Evolutionary conservation across 2,797 vertebrate genomes (phyloP).

Genomic region (Poeciliopsis turneri): DNA sequence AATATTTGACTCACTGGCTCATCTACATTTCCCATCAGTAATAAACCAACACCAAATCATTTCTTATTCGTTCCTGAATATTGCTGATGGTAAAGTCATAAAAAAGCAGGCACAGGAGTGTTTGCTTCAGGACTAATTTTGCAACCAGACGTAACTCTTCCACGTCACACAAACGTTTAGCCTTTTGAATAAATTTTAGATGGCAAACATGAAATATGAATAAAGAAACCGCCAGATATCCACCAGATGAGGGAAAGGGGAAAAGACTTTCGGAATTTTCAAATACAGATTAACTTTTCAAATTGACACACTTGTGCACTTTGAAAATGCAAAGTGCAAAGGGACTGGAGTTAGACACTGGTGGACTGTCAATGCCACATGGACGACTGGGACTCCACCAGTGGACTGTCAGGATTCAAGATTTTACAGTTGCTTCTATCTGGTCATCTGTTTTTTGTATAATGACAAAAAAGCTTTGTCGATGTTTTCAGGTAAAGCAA

Average conservation of each 20-base stretch:
- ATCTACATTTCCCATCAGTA: conserved; percentile 20
- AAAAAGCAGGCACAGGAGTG: conserved; percentile 7
- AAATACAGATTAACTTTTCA: background rate
- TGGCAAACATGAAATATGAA: conserved; percentile 10
- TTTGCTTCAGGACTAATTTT: conserved; percentile 17
- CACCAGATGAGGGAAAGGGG: background rate
- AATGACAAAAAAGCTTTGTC: background rate
- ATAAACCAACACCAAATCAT: conserved; percentile 1
- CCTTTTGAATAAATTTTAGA: conserved; percentile 39
- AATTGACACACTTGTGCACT: background rate
- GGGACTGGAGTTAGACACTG: background rate
- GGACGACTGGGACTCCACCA: background rate
- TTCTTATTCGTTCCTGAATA: conserved; percentile 17
- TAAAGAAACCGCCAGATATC: background rate
- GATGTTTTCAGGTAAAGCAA: background rate
- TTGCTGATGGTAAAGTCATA: conserved; percentile 13
- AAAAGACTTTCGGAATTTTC: background rate
- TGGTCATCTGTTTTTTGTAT: background rate
- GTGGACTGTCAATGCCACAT: background rate
- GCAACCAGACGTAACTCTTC: conserved; percentile 44
- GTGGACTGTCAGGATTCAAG: background rate
- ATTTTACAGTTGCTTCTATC: background rate
- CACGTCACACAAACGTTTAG: conserved; percentile 70
- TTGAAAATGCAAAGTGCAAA: background rate
- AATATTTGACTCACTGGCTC: conserved; percentile 10